Evolutionary conservation across 2,797 vertebrate species (phyloP), one percentile per base, ranked within the genome.

Genomic region (Rhynchotus rufescens): DNA sequence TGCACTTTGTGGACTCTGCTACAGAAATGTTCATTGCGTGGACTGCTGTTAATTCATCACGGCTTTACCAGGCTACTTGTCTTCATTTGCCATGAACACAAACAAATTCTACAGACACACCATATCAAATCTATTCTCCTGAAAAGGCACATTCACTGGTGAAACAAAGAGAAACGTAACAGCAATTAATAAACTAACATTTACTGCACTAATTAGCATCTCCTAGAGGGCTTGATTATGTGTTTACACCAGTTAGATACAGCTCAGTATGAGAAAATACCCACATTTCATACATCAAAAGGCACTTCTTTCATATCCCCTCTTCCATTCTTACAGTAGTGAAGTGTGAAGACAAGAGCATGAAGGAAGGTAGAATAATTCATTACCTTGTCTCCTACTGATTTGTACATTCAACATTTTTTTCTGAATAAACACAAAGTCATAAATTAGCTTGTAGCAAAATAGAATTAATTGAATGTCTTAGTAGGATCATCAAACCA

Each of bases 381-480:
- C 97, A 98, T 98, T 98, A 98, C 97, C 96, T 95, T 97, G 97
- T 98, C 97, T 97, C 97, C 96, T 92, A 97, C 98, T 97, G 98
- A 98, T 98, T 98, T 96, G 96, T 97, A 84, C 97, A 97, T 97
- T 98, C 97, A 98, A 98, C 97, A 97, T 97, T 98, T 98, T 98
- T 96, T 87, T 94, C 95, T 94, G 93, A 98, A 97, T 97, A 98
- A 98, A 98, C 94, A 97, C 94, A 95, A 97, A 98, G 98, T 98
- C 98, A 98, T 98, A 98, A 99, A 98, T 98, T 98, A 98, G 98
- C 98, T 97, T 94, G 95, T 93, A 97, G 95, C 97, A 98, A 98
- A 98, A 98, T 96, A 94, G 86, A 98, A 98, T 98, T 98, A 98
- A 99, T 98, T 98, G 97, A 98, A 98, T 97, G 93, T 98, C 98